These are phyloP conservation scores for Megastigmus dorsalis DNA, from an alignment of 2,888 invertebrate species.

Conservation along the genomic window DNA sequence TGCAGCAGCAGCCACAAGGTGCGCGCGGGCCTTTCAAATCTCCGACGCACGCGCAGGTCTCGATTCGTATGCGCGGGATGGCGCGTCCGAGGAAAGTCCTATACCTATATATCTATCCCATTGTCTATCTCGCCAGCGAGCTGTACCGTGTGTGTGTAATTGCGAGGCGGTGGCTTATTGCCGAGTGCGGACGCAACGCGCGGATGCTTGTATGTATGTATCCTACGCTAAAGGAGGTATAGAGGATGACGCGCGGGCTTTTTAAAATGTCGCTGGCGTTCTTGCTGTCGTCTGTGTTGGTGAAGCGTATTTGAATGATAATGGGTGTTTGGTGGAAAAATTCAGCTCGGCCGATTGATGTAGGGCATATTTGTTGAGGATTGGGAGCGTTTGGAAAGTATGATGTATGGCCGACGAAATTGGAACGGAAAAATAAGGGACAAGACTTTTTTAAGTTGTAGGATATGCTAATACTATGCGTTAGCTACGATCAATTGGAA, in stretches of 20 bases:
- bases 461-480: too few relatives aligned
- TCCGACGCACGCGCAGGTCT: constrained; percentile 5
- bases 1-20: too few relatives aligned
- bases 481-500: too few relatives aligned
- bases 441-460: too few relatives aligned
- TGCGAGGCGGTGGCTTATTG: neutral
- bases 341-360: neutral
- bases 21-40: constrained; percentile 59
- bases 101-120: too few relatives aligned
- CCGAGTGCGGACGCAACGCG: constrained; percentile 16
- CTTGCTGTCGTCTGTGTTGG: neutral
- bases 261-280: constrained; percentile 4
- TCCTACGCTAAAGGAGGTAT: too few relatives aligned
- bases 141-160: neutral
- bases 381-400: neutral
- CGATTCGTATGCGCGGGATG: constrained; percentile 37
- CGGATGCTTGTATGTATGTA: neutral
- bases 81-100: constrained; percentile 29
- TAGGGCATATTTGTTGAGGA: neutral
- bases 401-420: too few relatives aligned
- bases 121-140: too few relatives aligned
- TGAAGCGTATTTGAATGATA: neutral
- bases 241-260: constrained; percentile 20
- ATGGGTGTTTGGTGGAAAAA: constrained; percentile 1
- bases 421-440: too few relatives aligned